phyloP scores from a whole-genome alignment of 2,113 vertebrate genomes.

The Echinops telfairi region DNA sequence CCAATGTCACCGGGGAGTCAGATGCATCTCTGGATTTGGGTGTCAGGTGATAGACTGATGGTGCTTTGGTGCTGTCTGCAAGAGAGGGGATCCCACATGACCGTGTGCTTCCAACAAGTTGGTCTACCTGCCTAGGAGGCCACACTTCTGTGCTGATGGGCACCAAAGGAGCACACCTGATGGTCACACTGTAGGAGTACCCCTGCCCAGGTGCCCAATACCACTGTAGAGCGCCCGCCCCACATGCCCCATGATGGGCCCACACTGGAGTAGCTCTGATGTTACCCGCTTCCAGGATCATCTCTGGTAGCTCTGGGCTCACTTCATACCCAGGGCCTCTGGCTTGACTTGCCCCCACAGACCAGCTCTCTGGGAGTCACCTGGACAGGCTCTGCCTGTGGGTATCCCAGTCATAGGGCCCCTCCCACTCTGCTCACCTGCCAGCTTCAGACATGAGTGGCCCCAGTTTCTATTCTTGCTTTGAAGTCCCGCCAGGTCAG shows the following conservation, averaged over 20 bases:
- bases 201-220: too few relatives aligned
- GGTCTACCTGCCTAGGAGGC: background rate
- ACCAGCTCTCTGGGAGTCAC: too few relatives aligned
- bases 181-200: background rate
- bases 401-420: background rate
- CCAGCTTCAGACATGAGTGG: background rate
- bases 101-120: too few relatives aligned
- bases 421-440: background rate
- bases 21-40: rapidly evolving
- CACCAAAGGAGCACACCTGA: background rate
- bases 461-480: background rate
- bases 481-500: too few relatives aligned
- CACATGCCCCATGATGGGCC: too few relatives aligned
- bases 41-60: conserved; percentile 58
- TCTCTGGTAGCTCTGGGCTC: background rate
- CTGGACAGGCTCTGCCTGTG: background rate
- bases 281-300: background rate
- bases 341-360: too few relatives aligned
- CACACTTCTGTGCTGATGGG: background rate
- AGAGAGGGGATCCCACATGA: background rate
- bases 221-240: too few relatives aligned
- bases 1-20: too few relatives aligned
- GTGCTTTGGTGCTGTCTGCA: conserved; percentile 40
- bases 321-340: too few relatives aligned
- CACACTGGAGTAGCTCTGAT: background rate